A percentile compares a stretch with the other conserved stretches of the same genome.
These are phyloP conservation scores for Lasaia peninsularis DNA, from an alignment of 1,140 invertebrate species.

Conservation along the genomic window DNA sequence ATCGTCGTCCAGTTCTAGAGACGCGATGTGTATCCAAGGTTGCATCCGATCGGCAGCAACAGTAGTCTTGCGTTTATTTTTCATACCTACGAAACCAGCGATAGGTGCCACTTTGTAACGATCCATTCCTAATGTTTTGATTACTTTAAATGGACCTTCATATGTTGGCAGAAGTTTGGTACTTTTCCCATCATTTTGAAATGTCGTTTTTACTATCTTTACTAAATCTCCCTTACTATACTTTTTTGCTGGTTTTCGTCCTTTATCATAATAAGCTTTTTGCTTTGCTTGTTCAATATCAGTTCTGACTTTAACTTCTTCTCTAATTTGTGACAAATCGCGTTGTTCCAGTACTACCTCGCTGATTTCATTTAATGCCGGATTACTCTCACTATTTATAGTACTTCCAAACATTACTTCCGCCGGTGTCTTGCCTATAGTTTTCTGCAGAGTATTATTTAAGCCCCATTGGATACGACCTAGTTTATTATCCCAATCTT, in stretches of 20 bases:
- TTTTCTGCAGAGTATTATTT: conserved; percentile 27
- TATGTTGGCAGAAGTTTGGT: conserved; percentile 27
- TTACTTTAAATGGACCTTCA: conserved; percentile 6
- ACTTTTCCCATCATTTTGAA: conserved; percentile 29
- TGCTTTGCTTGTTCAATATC: conserved; percentile 19
- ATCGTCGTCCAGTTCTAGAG: conserved; percentile 8
- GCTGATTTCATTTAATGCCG: conserved; percentile 21
- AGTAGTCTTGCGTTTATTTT: conserved; percentile 24
- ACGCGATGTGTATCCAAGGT: conserved; percentile 28
- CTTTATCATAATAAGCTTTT: conserved; percentile 25
- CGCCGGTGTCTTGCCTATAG: conserved; percentile 21
- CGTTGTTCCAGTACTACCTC: neutral
- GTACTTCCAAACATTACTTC: conserved; percentile 28
- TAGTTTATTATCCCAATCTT: conserved; percentile 26
- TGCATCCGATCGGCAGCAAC: conserved; percentile 26
- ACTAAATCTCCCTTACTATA: conserved; percentile 25
- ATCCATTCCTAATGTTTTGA: neutral
- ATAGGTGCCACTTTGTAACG: neutral
- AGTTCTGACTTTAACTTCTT: conserved; percentile 21
- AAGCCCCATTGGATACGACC: conserved; percentile 30
- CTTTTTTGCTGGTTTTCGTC: conserved; percentile 16
- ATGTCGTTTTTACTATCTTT: conserved; percentile 25
- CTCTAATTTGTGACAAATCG: conserved; percentile 8
- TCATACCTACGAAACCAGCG: neutral
- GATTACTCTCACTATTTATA: conserved; percentile 25